These are phyloP conservation scores for Calidris pygmaea DNA, from an alignment of 2,113 vertebrate genomes.

Conservation along the genomic window DNA sequence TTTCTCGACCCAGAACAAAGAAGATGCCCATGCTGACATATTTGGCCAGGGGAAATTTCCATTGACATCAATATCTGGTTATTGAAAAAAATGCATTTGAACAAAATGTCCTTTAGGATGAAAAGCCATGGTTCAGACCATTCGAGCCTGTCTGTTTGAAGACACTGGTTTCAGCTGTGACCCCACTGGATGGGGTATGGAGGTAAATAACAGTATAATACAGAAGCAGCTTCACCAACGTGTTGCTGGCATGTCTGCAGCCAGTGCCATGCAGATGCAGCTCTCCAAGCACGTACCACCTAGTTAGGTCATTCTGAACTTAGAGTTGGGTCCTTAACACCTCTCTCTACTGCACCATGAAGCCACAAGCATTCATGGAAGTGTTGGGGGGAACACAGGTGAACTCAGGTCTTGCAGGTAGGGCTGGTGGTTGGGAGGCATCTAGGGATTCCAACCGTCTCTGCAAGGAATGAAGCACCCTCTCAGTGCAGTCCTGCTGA, in stretches of 20 bases:
- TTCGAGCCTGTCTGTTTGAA: neutral
- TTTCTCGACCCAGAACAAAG: neutral
- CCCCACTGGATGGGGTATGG: neutral
- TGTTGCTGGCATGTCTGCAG: neutral
- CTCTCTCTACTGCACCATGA: neutral
- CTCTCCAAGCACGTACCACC: neutral
- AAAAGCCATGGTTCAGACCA: neutral
- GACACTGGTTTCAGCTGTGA: neutral
- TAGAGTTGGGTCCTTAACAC: fast-evolving
- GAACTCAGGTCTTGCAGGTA: neutral
- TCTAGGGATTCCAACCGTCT: neutral
- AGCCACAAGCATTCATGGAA: neutral
- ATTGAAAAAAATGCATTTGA: neutral
- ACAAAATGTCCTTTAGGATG: neutral
- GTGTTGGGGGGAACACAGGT: neutral
- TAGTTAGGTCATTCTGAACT: neutral
- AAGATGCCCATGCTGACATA: neutral
- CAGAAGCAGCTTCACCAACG: neutral
- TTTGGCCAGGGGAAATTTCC: neutral
- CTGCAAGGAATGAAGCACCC: neutral
- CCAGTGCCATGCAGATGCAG: fast-evolving
- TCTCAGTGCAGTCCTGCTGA: neutral
- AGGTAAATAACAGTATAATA: neutral
- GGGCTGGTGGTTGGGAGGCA: neutral
- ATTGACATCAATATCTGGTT: neutral